Evolutionary conservation across 2,888 invertebrate species (phyloP), one percentile per base, ranked within the genome.

Genomic region (Ypsolopha sequella): DNA sequence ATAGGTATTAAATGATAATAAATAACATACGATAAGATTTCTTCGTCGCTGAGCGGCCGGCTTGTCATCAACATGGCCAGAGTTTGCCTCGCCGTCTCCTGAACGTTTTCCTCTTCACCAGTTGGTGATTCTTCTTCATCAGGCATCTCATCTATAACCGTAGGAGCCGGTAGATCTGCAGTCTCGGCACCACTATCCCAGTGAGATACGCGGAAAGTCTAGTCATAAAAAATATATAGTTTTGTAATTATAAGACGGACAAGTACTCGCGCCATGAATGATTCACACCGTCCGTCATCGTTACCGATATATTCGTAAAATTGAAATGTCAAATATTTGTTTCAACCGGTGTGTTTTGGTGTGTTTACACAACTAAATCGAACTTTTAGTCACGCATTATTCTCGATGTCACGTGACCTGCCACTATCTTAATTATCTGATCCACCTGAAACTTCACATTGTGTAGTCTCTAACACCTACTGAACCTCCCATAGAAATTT

Each of bases 31-130:
- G 63, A 68, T 39, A 79, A 56, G 36, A 77, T 64, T 51, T 85
- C 85, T 6, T 84, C 82, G 0, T 85, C 81, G 6, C 58, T 56
- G 9, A 77, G 60, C 1, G 60, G 53, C 6, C 71, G 68, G 0
- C 82, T 84, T 1, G 81, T 75, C 14, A 60, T 66, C 48, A 86
- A 58, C 1, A 77, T 33, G 0, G 72, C 71, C 2, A 80, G 63
- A 1, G 71, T 76, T 52, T 68, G 68, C 44, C 62, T 64, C 2
- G 72, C 75, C 1, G 68, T 56, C 33, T 79, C 78, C 48, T 68
- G 73, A 0, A 55, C 55, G 0, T 55, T 72, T 33, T 77, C 79
- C 9, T 81, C 76, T 2, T 77, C 82, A 0, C 58, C 24, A 24
- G 2, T 24, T 24, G 24, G 24, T 4, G 9, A 24, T 13, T 10